These are phyloP conservation scores for Melolontha melolontha DNA, from an alignment of 2,888 invertebrate genomes.

Conservation along the genomic window DNA sequence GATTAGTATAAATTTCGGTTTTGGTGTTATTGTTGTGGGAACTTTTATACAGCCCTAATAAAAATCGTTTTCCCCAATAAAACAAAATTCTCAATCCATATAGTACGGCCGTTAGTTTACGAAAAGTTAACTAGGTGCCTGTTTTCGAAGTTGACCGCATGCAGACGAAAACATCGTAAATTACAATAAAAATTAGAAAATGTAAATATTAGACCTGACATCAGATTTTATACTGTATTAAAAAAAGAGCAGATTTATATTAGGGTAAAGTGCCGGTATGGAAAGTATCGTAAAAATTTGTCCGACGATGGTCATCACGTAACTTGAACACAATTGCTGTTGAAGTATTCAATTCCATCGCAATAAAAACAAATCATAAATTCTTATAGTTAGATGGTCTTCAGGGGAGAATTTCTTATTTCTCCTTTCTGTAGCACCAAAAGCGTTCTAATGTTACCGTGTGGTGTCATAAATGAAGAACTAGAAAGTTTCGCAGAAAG, in stretches of 20 bases:
- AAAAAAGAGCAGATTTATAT: conserved; percentile 28
- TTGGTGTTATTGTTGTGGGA: conserved; percentile 9
- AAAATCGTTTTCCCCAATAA: conserved; percentile 17
- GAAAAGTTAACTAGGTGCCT: conserved; percentile 1
- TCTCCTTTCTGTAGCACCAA: neutral
- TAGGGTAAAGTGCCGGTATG: conserved; percentile 2
- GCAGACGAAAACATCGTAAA: conserved; percentile 37
- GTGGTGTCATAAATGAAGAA: conserved; percentile 15
- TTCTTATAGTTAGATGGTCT: conserved; percentile 10
- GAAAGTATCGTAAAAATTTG: conserved; percentile 35
- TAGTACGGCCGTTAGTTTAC: neutral
- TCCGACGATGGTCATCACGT: conserved; percentile 7
- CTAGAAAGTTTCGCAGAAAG: conserved; percentile 36
- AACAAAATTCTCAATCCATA: conserved; percentile 4
- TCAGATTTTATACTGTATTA: conserved; percentile 8
- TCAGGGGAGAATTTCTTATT: conserved; percentile 9
- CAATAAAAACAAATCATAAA: conserved; percentile 42
- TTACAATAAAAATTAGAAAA: conserved; percentile 39
- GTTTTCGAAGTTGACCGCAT: conserved; percentile 36
- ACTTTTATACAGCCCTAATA: conserved; percentile 17
- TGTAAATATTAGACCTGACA: conserved; percentile 20
- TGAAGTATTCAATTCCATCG: conserved; percentile 30
- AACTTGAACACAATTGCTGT: conserved; percentile 32
- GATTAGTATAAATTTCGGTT: neutral
- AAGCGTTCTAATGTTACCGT: conserved; percentile 5